phyloP scores from a whole-genome alignment of 2,888 invertebrate genomes.

The Meliscaeva auricollis region DNA sequence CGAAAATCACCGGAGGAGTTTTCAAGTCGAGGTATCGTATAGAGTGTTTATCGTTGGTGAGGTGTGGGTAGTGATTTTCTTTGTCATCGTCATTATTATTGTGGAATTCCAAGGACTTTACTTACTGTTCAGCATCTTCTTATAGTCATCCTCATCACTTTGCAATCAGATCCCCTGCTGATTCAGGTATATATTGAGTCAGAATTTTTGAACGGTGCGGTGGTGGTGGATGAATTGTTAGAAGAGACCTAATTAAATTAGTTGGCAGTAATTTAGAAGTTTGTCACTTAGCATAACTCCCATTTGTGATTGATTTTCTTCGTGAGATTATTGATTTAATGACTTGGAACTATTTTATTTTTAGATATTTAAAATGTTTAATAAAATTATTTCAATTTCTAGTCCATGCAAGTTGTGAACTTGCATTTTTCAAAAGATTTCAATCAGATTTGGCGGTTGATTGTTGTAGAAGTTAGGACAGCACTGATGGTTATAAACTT shows the following conservation, averaged over 20 bases:
- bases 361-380: slow-evolving; percentile 45
- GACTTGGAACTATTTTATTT: slow-evolving; percentile 52
- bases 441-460: too few relatives aligned
- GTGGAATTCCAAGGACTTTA: slow-evolving; percentile 46
- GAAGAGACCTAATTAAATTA: slow-evolving; percentile 58
- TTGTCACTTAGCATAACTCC: slow-evolving; percentile 41
- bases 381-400: too few relatives aligned
- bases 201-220: background rate
- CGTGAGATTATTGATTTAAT: slow-evolving; percentile 55
- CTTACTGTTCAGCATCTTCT: background rate
- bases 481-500: too few relatives aligned
- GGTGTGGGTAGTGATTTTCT: slow-evolving; percentile 46
- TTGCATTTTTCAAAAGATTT: too few relatives aligned
- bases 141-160: slow-evolving; percentile 3
- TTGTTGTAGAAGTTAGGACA: too few relatives aligned
- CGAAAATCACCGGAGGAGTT: slow-evolving; percentile 22
- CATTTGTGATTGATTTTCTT: slow-evolving; percentile 3
- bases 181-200: slow-evolving; percentile 53
- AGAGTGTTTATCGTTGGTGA: too few relatives aligned
- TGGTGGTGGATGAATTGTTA: slow-evolving; percentile 10
- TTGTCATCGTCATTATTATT: slow-evolving; percentile 59
- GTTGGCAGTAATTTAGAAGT: slow-evolving; percentile 68
- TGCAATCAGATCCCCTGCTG: slow-evolving; percentile 29
- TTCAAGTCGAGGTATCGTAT: background rate
- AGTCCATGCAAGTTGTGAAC: too few relatives aligned